Evolutionary conservation across 2,888 invertebrate species (phyloP).

Genomic region (Ormyrus rosae): DNA sequence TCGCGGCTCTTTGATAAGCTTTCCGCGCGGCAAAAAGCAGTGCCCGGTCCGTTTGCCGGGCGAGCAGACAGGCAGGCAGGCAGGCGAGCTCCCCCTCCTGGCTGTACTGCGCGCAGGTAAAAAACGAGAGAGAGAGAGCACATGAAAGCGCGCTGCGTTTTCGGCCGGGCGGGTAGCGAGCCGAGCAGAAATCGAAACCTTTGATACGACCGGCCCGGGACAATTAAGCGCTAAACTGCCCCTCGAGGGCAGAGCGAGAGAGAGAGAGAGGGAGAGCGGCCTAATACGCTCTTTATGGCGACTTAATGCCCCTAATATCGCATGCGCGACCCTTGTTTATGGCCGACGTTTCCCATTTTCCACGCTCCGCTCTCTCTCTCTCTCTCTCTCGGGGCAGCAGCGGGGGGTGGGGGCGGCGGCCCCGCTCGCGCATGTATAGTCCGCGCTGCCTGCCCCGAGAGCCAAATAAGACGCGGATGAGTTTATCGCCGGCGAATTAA

Average conservation of each 20-base stretch:
- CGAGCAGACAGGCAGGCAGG: neutral
- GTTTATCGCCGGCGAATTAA: conserved; percentile 53
- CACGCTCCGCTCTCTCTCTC: neutral
- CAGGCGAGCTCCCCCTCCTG: too few relatives aligned
- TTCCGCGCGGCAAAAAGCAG: conserved; percentile 22
- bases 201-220: conserved; percentile 73
- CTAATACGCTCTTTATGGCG: conserved; percentile 76
- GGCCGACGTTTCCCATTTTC: conserved; percentile 41
- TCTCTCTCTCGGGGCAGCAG: neutral
- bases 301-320: conserved; percentile 76
- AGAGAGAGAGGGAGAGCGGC: conserved; percentile 20
- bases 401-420: neutral
- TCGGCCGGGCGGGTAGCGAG: neutral
- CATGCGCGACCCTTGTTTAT: conserved; percentile 65
- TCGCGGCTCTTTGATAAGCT: conserved; percentile 41
- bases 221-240: conserved; percentile 76
- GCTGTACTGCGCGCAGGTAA: conserved; percentile 17
- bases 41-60: conserved; percentile 16
- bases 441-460: too few relatives aligned
- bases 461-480: conserved; percentile 23
- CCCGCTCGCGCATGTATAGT: too few relatives aligned
- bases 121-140: neutral
- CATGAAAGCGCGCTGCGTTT: neutral
- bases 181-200: conserved; percentile 72
- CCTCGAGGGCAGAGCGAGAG: conserved; percentile 72